Conservation (phyloP, 2,888 invertebrate genomes). For the Meloe dianella region DNA sequence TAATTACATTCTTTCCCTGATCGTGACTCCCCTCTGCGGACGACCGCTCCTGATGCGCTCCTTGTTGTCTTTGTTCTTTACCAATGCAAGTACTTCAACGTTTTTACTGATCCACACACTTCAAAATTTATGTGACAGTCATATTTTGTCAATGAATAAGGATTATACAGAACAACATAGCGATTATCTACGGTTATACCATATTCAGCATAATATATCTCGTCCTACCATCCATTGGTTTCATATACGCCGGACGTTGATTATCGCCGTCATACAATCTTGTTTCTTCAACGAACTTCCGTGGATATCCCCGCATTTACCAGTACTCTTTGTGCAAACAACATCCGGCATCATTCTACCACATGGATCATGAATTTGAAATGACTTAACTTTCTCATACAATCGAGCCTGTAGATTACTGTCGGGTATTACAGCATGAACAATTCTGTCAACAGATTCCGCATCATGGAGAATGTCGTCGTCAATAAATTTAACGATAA, state of each 20-base stretch:
- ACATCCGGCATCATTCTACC: too few species aligned
- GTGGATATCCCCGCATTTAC: too few species aligned
- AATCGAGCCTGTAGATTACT: too few species aligned
- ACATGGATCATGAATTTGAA: too few species aligned
- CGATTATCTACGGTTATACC: constrained; percentile 22
- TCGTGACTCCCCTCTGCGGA: too few species aligned
- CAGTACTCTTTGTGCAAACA: too few species aligned
- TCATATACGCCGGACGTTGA: not conserved
- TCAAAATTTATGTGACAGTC: constrained; percentile 39
- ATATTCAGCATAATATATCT: not conserved
- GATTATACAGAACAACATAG: constrained; percentile 14
- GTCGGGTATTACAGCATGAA: not conserved
- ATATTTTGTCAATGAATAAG: constrained; percentile 22
- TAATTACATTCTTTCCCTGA: constrained; percentile 5
- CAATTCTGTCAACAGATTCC: not conserved
- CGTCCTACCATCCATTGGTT: constrained; percentile 5
- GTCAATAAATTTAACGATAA: constrained; percentile 16
- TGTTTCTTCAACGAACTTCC: too few species aligned
- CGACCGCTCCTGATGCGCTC: too few species aligned
- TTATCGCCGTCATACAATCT: not conserved
- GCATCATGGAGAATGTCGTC: constrained; percentile 10
- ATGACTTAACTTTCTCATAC: too few species aligned
- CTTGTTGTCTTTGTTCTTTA: too few species aligned
- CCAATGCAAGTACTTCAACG: too few species aligned
- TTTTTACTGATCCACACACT: constrained; percentile 21